Percentiles rank a stretch among this genome's conserved stretches.
Conservation (phyloP, 2,113 vertebrate species). For the Gallinago jamesoni region DNA sequence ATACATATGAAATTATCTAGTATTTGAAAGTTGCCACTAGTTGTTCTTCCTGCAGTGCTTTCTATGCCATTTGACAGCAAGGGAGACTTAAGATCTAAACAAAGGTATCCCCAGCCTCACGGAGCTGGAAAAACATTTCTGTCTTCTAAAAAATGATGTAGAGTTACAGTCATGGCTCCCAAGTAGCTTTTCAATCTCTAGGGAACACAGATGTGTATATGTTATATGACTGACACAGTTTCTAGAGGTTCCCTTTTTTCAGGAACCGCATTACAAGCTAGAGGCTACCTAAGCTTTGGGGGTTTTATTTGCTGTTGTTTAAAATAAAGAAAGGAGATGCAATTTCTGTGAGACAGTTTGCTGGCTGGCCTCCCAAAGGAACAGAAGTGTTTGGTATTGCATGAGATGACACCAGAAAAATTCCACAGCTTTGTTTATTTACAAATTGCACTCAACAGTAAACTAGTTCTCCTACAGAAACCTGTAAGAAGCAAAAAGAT, state of each 20-base stretch:
- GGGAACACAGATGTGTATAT: neutral
- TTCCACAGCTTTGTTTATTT: constrained; percentile 60
- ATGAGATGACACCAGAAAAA: constrained; percentile 3
- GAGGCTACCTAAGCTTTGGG: neutral
- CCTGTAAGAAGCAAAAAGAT: neutral
- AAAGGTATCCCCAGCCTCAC: neutral
- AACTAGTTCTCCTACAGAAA: constrained; percentile 12
- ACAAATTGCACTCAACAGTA: constrained; percentile 6
- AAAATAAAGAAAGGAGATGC: neutral
- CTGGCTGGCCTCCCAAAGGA: constrained; percentile 51
- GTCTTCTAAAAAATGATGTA: neutral
- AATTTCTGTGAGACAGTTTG: neutral
- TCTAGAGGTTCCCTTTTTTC: neutral
- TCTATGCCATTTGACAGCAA: neutral
- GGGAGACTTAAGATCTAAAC: neutral
- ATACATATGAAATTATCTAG: neutral
- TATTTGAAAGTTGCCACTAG: neutral
- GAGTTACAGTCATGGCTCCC: neutral
- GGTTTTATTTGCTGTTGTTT: neutral
- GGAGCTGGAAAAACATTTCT: neutral
- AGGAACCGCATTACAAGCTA: neutral
- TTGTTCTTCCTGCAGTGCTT: neutral
- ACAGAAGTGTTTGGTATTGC: constrained; percentile 30
- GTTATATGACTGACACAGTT: neutral
- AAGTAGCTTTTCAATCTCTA: neutral